Evolutionary conservation across 2,888 invertebrate genomes (phyloP), one percentile per base, ranked within the genome.

Genomic region (Theodoxus fluviatilis): DNA sequence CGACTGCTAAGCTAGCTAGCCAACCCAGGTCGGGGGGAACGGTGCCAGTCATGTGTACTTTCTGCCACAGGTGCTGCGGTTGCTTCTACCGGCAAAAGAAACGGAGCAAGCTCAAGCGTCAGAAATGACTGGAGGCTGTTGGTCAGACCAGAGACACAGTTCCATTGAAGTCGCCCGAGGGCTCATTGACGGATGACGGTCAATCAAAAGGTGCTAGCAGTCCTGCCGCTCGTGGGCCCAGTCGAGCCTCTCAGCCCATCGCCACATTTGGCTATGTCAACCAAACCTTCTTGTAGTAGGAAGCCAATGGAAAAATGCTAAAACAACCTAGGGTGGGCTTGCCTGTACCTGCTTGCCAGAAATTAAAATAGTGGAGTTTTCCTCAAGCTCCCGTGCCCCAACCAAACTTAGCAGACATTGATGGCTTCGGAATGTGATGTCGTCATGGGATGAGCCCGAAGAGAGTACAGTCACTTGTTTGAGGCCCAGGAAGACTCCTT

Each of bases 81-180:
- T 83, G 83, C 72, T 83, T 82, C 74, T 74, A 76, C 59, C 76
- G 79, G n/a, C 77, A 77, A 65, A 79, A 79, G 47, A 79, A 78
- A 67, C 76, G 78, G 59, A 76, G 78, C 70, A 81, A 81, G 74
- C 75, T 79, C 61, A 82, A 82, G 71, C 76, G 81, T n/a, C 76
- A 79, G 73, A 83, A 83, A 82, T 83, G 83, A 83, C 81, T 76
- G 71, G 71, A 74, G 66, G 77, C 76, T 73, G 78, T 78, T 78
- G 80, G 79, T 76, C 81, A 80, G 65, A 77, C 75, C 68, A 72
- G 76, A 75, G 81, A 81, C 77, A 78, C 78, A 73, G 79, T 80
- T 55, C 73, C 73, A 70, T 71, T 72, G 28, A 70, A 73, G 67
- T 70, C 71, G 49, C 69, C 70, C 6, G 74, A 75, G 35, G 66